A percentile compares a stretch with the other conserved stretches of the same genome.
Conservation (phyloP, 2,113 vertebrate genomes). For the Gallinago undulata region DNA sequence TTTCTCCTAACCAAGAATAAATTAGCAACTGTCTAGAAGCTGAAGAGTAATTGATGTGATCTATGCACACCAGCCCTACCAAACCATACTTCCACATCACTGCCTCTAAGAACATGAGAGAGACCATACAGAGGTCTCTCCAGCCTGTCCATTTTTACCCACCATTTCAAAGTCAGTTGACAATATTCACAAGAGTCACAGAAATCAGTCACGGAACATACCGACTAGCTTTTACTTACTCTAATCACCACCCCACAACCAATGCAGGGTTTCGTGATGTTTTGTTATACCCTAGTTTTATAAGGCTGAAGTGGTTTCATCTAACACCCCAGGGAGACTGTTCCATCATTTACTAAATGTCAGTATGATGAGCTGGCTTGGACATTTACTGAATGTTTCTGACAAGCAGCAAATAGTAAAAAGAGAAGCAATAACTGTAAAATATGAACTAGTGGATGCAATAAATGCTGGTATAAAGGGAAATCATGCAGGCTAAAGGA, state of each 20-base stretch:
- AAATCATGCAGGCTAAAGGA: neutral
- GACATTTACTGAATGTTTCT: conserved; percentile 33
- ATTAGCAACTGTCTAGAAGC: neutral
- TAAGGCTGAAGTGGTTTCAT: neutral
- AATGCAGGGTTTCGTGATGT: neutral
- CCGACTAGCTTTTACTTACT: neutral
- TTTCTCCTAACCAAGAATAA: neutral
- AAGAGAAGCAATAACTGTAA: conserved; percentile 46
- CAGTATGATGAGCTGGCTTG: conserved; percentile 34
- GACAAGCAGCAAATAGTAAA: conserved; percentile 32
- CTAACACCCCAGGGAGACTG: neutral
- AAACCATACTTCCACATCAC: neutral
- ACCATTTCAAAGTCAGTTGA: neutral
- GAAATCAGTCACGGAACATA: neutral
- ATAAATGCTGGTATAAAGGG: neutral
- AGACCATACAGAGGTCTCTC: neutral
- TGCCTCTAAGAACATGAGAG: neutral
- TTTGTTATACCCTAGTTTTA: neutral
- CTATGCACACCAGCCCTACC: neutral
- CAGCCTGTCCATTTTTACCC: neutral
- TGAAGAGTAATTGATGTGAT: neutral
- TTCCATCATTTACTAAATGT: conserved; percentile 44
- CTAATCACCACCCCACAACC: neutral
- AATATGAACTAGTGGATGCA: neutral
- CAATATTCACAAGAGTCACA: neutral